Evolutionary conservation across 2,113 vertebrate species (phyloP), one percentile per base, ranked within the genome.

Genomic region (Rafetus swinhoei): DNA sequence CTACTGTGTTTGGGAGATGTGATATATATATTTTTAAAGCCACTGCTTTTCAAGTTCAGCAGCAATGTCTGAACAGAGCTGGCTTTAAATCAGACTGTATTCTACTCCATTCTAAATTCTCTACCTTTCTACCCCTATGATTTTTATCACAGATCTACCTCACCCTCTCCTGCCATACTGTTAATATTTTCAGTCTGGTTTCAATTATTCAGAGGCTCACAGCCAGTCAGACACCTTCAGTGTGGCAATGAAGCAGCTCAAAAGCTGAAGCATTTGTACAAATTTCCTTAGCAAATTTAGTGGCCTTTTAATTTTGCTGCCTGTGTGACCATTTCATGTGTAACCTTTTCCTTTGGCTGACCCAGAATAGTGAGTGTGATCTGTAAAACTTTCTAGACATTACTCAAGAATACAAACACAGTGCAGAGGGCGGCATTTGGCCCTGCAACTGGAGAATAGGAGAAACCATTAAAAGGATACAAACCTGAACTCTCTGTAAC

Each of bases 341-440:
- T 12, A 54, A 35, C 56, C 39, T 3, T 12, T 88, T 79, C 32
- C 32, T 32, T 13, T 15, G 11, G 10, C 19, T 82, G 79, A 74
- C 5, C 15, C 54, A 76, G 25, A 79, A 85, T 91, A 92, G 86
- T 4, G 1, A 83, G 69, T 11, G 86, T 11, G 22, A 90, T 76
- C 82, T 83, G 35, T 4, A 95, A 92, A 86, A 50, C 19, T 11
- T 93, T n/a, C 87, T 88, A 86, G 50, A 92, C 94, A 94, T 90
- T 22, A 45, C n/a, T 81, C 86, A 35, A 94, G 74, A 74, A 50
- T 77, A 77, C 74, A 93, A 88, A 53, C 76, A 55, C 45, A 87
- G 81, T 54, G 55, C 21, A 27, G 9, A 5, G 2, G 21, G 86
- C n/a, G 15, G 74, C 0, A 84, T 82, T 92, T 85, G 16, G 94